A percentile compares a stretch with the other conserved stretches of the same genome.
phyloP scores from a whole-genome alignment of 2,797 vertebrate species.

The Melanotaenia trifasciata region DNA sequence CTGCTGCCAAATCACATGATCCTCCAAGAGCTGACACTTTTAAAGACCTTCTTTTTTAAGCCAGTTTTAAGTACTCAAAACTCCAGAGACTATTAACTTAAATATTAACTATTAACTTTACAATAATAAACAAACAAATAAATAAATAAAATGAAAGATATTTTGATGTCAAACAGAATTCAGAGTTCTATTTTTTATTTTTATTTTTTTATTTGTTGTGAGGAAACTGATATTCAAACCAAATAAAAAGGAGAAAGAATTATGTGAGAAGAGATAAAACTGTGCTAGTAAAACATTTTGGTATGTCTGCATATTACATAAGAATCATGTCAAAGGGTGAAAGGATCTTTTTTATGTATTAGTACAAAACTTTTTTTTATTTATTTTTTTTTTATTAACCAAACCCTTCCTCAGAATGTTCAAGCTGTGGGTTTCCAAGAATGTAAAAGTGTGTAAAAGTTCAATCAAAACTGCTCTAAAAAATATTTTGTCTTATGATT shows the following conservation, averaged over 20 bases:
- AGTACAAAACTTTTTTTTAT: neutral
- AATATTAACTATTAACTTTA: too few species aligned
- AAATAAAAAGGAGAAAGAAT: conserved; percentile 5
- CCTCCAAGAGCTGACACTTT: neutral
- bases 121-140: neutral
- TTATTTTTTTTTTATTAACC: conserved; percentile 15
- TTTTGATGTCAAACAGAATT: conserved; percentile 5
- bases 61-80: neutral
- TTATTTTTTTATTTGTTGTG: neutral
- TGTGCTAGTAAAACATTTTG: conserved; percentile 5
- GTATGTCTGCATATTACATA: neutral
- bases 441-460: conserved; percentile 16
- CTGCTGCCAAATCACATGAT: neutral
- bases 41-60: neutral
- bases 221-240: neutral
- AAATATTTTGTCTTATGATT: conserved; percentile 23
- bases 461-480: conserved; percentile 28
- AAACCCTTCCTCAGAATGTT: conserved; percentile 50
- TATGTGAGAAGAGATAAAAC: conserved; percentile 1
- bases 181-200: neutral
- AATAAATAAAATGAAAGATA: neutral
- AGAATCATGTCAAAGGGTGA: neutral
- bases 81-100: neutral
- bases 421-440: conserved; percentile 8
- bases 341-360: neutral